Evolutionary conservation across 2,113 vertebrate genomes (phyloP).

Genomic region (Mustelus asterias): DNA sequence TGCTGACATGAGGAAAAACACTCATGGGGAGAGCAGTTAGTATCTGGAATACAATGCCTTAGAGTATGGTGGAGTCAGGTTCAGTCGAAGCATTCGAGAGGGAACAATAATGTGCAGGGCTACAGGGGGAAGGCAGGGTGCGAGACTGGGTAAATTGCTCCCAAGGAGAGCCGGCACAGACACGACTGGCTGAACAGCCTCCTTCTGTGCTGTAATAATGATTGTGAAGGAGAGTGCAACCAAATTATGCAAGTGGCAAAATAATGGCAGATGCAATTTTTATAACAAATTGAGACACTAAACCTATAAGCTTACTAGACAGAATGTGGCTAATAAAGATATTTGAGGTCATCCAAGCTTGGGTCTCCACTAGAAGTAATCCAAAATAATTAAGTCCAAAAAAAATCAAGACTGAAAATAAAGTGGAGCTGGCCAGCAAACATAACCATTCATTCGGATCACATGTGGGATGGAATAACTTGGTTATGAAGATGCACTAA

Average conservation of each 20-base stretch:
- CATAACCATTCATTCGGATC: neutral
- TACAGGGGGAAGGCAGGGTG: neutral
- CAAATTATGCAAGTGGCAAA: neutral
- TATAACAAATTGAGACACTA: neutral
- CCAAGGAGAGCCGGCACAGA: neutral
- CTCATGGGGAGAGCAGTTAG: neutral
- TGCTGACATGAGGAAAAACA: neutral
- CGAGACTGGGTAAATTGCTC: neutral
- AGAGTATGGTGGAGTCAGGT: neutral
- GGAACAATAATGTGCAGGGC: neutral
- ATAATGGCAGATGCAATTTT: neutral
- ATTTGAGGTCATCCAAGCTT: neutral
- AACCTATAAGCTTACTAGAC: neutral
- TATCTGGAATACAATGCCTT: neutral
- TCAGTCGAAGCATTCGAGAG: neutral
- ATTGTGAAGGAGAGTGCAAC: neutral
- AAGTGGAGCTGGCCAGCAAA: neutral
- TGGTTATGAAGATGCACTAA: neutral
- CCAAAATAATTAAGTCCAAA: neutral
- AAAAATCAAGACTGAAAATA: neutral
- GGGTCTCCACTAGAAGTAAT: neutral
- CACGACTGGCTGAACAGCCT: neutral
- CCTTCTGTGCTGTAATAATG: neutral
- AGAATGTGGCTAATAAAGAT: neutral
- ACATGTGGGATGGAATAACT: neutral